Conservation (phyloP, 2,888 invertebrate species). For the Metalampra italica region DNA sequence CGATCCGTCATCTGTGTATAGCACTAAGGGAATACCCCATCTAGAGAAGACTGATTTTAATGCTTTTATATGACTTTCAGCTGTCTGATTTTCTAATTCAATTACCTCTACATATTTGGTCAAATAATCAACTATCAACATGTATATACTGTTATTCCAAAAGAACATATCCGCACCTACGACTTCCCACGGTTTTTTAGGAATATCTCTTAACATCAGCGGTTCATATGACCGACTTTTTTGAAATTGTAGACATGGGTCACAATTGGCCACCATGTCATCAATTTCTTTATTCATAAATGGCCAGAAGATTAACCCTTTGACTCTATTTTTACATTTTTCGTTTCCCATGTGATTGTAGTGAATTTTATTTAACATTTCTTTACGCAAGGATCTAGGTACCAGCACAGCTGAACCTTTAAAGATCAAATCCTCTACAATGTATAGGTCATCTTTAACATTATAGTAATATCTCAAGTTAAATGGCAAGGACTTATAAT, state of each 20-base stretch:
- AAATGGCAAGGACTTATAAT: neutral
- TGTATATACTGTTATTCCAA: too few species aligned
- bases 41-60: constrained; percentile 6
- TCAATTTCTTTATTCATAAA: constrained; percentile 6
- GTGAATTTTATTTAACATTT: constrained; percentile 9
- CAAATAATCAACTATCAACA: too few species aligned
- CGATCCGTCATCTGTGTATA: constrained; percentile 6
- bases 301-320: constrained; percentile 10
- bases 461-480: neutral
- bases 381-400: neutral
- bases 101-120: too few species aligned
- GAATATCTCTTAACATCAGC: constrained; percentile 2
- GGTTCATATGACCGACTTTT: constrained; percentile 4
- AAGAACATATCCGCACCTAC: too few species aligned
- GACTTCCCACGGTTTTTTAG: constrained; percentile 5
- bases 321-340: constrained; percentile 7
- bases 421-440: neutral
- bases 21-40: constrained; percentile 5
- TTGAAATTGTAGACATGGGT: constrained; percentile 2
- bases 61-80: constrained; percentile 3
- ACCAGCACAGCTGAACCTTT: neutral
- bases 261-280: constrained; percentile 7
- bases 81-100: constrained; percentile 4
- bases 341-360: constrained; percentile 9
- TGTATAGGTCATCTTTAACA: neutral